Conservation (phyloP, 1,140 invertebrate species). For the Nephila pilipes region DNA sequence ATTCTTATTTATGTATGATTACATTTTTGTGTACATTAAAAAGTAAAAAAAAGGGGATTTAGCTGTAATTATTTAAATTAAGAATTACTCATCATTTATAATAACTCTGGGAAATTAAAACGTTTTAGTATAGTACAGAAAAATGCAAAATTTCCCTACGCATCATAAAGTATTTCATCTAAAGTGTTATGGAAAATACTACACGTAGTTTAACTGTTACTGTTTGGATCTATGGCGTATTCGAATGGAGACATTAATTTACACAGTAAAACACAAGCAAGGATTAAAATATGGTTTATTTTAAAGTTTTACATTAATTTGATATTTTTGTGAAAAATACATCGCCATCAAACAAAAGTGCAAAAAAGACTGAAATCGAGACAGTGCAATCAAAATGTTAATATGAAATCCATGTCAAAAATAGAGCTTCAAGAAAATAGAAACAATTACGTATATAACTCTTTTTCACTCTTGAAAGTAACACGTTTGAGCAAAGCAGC, state of each 20-base stretch:
- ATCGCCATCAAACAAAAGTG: slow-evolving; percentile 17
- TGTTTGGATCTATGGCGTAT: too few species aligned
- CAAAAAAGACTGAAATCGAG: not conserved
- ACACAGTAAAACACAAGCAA: not conserved
- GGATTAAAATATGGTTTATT: slow-evolving; percentile 44
- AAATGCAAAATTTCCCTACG: too few species aligned
- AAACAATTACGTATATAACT: not conserved
- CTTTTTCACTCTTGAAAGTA: not conserved
- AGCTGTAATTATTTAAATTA: too few species aligned
- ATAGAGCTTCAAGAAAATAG: slow-evolving; percentile 49
- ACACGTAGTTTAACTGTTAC: not conserved
- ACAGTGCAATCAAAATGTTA: not conserved
- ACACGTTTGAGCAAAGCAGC: not conserved
- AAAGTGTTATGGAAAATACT: not conserved
- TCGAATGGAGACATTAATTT: too few species aligned
- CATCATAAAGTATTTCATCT: too few species aligned
- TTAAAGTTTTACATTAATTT: not conserved
- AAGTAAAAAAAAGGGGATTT: too few species aligned
- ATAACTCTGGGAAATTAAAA: too few species aligned
- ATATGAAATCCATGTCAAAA: slow-evolving; percentile 31
- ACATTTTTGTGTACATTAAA: too few species aligned
- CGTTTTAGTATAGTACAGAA: too few species aligned
- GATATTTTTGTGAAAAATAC: not conserved
- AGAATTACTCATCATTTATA: too few species aligned
- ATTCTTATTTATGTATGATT: too few species aligned